Percentiles rank a stretch among this genome's conserved stretches.
These are phyloP conservation scores for Enoplosus armatus DNA, from an alignment of 2,797 vertebrate species.

Conservation along the genomic window DNA sequence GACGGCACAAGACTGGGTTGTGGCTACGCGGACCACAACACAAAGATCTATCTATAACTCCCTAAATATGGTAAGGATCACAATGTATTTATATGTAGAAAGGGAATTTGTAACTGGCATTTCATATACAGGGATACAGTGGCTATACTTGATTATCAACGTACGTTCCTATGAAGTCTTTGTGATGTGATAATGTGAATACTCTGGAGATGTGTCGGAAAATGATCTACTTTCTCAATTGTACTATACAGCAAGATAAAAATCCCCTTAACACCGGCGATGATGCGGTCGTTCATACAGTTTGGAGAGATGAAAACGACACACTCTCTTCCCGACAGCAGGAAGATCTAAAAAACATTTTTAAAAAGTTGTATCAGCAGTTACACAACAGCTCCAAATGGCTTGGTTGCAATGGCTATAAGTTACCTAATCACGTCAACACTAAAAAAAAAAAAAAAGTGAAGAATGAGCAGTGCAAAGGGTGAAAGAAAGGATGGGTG, in stretches of 20 bases:
- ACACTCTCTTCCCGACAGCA: slow-evolving; percentile 56
- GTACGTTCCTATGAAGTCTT: slow-evolving; percentile 75
- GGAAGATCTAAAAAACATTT: slow-evolving; percentile 50
- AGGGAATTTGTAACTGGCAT: slow-evolving; percentile 75
- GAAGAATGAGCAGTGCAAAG: slow-evolving; percentile 66
- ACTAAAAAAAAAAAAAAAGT: slow-evolving; percentile 41
- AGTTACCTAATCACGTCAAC: slow-evolving; percentile 64
- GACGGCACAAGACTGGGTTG: slow-evolving; percentile 80
- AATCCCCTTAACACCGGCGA: slow-evolving; percentile 59
- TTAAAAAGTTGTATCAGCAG: slow-evolving; percentile 48
- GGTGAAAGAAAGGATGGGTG: slow-evolving; percentile 33
- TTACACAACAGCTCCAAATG: slow-evolving; percentile 67
- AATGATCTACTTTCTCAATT: slow-evolving; percentile 71
- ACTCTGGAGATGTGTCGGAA: slow-evolving; percentile 58
- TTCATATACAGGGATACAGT: slow-evolving; percentile 83
- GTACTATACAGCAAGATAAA: slow-evolving; percentile 76
- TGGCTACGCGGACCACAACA: slow-evolving; percentile 69
- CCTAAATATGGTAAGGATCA: slow-evolving; percentile 80
- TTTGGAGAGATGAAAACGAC: slow-evolving; percentile 57
- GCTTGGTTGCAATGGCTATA: slow-evolving; percentile 74
- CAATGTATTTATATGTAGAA: slow-evolving; percentile 81
- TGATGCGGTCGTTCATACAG: slow-evolving; percentile 58
- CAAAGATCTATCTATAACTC: slow-evolving; percentile 81
- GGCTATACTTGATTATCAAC: slow-evolving; percentile 83
- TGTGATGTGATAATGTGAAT: slow-evolving; percentile 69